A percentile compares a stretch with the other conserved stretches of the same genome.
phyloP scores from a whole-genome alignment of 2,888 invertebrate genomes.

The Meta bourneti region DNA sequence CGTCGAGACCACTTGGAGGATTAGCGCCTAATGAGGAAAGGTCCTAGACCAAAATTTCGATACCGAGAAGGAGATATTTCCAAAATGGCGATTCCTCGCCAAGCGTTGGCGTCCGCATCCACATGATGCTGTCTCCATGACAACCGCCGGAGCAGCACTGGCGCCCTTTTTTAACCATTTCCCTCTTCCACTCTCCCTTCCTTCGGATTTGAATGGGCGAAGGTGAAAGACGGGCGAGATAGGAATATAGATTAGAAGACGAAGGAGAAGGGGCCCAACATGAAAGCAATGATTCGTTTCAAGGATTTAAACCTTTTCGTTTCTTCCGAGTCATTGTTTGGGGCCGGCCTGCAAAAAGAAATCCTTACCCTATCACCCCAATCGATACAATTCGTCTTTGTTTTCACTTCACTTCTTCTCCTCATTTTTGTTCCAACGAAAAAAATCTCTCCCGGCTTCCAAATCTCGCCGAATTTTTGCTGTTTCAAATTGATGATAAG shows the following conservation, averaged over 20 bases:
- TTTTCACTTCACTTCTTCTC: slow-evolving; percentile 49
- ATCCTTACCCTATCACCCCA: slow-evolving; percentile 41
- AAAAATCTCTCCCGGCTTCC: slow-evolving; percentile 20
- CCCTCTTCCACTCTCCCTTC: slow-evolving; percentile 22
- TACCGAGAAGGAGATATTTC: neutral
- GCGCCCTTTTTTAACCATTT: slow-evolving; percentile 33
- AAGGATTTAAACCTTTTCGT: slow-evolving; percentile 70
- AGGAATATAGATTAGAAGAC: slow-evolving; percentile 6
- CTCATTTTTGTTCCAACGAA: neutral
- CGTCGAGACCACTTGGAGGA: too few relatives aligned
- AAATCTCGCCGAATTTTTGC: neutral
- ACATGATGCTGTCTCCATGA: slow-evolving; percentile 44
- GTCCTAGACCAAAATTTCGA: neutral
- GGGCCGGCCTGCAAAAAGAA: slow-evolving; percentile 32
- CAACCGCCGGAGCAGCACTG: slow-evolving; percentile 40
- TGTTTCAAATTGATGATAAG: neutral
- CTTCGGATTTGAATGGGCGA: slow-evolving; percentile 58
- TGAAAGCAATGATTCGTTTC: slow-evolving; percentile 73
- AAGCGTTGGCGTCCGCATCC: slow-evolving; percentile 8
- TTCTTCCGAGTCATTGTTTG: slow-evolving; percentile 69
- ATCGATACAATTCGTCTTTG: slow-evolving; percentile 64
- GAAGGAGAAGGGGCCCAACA: slow-evolving; percentile 19
- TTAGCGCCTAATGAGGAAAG: too few relatives aligned
- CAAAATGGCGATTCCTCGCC: slow-evolving; percentile 6
- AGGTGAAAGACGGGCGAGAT: neutral